Base-by-base conservation (phyloP, 2,113 vertebrate genomes). In the Chaenocephalus aceratus region DNA sequence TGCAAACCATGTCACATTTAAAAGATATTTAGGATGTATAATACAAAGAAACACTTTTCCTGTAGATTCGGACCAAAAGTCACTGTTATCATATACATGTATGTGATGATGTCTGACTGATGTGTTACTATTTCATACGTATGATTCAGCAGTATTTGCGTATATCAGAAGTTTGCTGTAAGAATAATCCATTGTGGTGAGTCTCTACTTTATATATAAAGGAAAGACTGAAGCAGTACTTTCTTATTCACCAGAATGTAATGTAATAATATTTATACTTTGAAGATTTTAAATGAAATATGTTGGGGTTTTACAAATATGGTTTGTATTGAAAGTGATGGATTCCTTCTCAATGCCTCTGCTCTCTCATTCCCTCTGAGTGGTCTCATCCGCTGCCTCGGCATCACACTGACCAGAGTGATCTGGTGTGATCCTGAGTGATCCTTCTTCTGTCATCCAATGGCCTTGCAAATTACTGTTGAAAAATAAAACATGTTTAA, bases 1-100 rank as follows among this genome's bases (percentile, higher is more conserved):
- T 16, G 57, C 36, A 41, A 36, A 16, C 61, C 10, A 18, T 49
- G 3, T 23, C 11, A 57, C 13, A n/a, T 63, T 6, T 21, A 73
- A 73, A 57, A 64, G 53, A 61, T 68, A 54, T 77, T 41, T 10
- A 77, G 12, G 51, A 21, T 30, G 18, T 49, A 23, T 61, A 13
- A 45, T 44, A 48, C 36, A 67, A 56, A 71, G 51, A 73, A 58
- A 30, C 4, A n/a, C 1, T 65, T 26, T 23, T 62, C 45, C 36
- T 41, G 36, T 6, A 41, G 36, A 41, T 41, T 8, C 36, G 5
- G 36, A 49, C 8, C 2, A 51, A 51, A 41, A 9, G 9, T 26
- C 26, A 41, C 21, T 4, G 10, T 23, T 49, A 2, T 44, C 61
- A 49, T 23, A 12, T 73, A 18, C 30, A 36, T 41, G 48, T 26